These are phyloP conservation scores for Iguana delicatissima DNA, from an alignment of 2,797 vertebrate genomes.

Conservation along the genomic window DNA sequence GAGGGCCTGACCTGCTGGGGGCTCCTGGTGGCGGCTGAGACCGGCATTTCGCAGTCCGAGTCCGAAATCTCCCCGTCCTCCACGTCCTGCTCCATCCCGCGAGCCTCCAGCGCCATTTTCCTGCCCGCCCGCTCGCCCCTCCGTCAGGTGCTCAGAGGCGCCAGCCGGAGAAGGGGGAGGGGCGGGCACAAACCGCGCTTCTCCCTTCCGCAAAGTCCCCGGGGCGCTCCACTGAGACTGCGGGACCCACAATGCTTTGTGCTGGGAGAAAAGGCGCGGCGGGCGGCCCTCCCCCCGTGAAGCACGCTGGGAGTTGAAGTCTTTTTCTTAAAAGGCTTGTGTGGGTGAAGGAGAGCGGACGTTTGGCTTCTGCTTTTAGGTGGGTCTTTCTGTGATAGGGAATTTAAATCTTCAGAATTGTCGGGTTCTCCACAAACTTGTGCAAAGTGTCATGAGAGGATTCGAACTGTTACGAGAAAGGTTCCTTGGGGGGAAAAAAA, in stretches of 20 bases:
- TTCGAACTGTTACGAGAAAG: no score
- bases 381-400: not conserved
- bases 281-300: not conserved
- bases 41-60: slow-evolving; percentile 88
- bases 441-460: no score
- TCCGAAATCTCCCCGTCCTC: slow-evolving; percentile 91
- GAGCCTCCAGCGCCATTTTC: slow-evolving; percentile 76
- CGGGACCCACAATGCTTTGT: not conserved
- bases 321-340: not conserved
- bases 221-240: not conserved
- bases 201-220: not conserved
- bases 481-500: no score
- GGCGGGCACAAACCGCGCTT: no score
- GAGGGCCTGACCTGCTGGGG: slow-evolving; percentile 65
- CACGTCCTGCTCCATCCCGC: slow-evolving; percentile 81
- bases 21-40: slow-evolving; percentile 54
- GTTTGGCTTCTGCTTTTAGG: not conserved
- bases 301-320: not conserved
- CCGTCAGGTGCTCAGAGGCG: not conserved
- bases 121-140: not conserved
- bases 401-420: no score
- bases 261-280: no score
- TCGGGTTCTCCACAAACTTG: no score
- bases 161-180: not conserved
- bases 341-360: no score